Base-by-base conservation (phyloP, 2,797 vertebrate species). In the Sebastes aleutianus region DNA sequence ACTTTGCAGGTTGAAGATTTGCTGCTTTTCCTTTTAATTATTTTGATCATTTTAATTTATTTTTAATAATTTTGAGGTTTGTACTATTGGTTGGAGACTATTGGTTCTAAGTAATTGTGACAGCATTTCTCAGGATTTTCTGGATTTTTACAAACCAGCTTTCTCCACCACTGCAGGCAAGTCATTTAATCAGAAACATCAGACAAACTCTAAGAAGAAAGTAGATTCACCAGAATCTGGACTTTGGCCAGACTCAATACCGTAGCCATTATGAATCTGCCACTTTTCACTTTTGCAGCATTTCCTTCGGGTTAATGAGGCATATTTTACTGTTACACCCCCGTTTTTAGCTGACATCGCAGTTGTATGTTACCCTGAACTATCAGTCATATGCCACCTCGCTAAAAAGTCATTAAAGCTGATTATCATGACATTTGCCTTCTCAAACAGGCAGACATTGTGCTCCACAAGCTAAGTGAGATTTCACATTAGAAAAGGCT, bases 371-470 rank as follows among this genome's bases (percentile, higher is more conserved):
- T 57, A 9, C 20, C 12, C 22, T 29, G 31, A 57, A 66, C 70
- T 74, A 50, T 70, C 1, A 2, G 43, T 61, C 5, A 7, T 4
- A 39, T 54, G 24, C 47, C 53, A 66, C 34, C 67, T 18, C 43
- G 16, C 34, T 27, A 32, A 24, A 66, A 58, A 56, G 36, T 26
- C 64, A 78, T 65, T 58, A 18, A 29, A 34, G 27, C 63, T 47
- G 72, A 76, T 80, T 57, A 74, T 80, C 29, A 5, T 62, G 61
- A 70, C 76, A 78, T 89, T 82, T 82, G 10, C 39, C 53, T 50
- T 13, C 65, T 12, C 8, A 32, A 68, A 76, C 9, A 59, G 26
- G 36, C 69, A 24, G 34, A 43, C 7, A 14, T 26, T 68, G 66
- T 47, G 13, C 34, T 78, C 58, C 47, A 54, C 74, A 50, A 71